Evolutionary conservation across 2,888 invertebrate species (phyloP).

Genomic region (Spialia ferax): DNA sequence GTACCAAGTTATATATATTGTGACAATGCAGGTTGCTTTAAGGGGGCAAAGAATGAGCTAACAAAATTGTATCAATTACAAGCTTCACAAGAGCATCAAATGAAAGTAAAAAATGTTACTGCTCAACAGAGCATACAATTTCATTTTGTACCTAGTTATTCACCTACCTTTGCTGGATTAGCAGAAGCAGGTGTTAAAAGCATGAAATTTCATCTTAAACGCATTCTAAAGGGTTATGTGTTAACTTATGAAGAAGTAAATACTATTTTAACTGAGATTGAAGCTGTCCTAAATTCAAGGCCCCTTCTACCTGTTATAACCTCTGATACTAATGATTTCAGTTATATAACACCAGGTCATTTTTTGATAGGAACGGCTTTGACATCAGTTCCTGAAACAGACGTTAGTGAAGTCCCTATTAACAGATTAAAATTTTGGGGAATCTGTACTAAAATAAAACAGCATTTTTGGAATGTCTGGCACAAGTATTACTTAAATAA

Average conservation of each 20-base stretch:
- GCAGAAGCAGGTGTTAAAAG: neutral
- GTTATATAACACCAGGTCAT: constrained; percentile 1
- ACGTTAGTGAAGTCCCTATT: neutral
- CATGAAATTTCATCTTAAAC: neutral
- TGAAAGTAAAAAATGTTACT: neutral
- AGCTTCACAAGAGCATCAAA: neutral
- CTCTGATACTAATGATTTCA: neutral
- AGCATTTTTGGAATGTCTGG: neutral
- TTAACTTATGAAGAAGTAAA: neutral
- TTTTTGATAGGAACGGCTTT: neutral
- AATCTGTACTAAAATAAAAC: neutral
- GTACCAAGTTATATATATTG: neutral
- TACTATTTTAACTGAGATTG: neutral
- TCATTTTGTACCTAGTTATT: neutral
- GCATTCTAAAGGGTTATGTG: neutral
- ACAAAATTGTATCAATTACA: neutral
- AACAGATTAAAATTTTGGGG: neutral
- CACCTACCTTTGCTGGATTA: neutral
- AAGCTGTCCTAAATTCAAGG: neutral
- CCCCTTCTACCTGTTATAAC: neutral
- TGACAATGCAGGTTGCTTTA: neutral
- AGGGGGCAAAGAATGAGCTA: neutral
- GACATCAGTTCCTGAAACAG: neutral
- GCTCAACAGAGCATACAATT: neutral
- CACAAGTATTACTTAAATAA: neutral